Evolutionary conservation across 2,888 invertebrate species (phyloP), one percentile per base, ranked within the genome.

Genomic region (Harmothoe impar): DNA sequence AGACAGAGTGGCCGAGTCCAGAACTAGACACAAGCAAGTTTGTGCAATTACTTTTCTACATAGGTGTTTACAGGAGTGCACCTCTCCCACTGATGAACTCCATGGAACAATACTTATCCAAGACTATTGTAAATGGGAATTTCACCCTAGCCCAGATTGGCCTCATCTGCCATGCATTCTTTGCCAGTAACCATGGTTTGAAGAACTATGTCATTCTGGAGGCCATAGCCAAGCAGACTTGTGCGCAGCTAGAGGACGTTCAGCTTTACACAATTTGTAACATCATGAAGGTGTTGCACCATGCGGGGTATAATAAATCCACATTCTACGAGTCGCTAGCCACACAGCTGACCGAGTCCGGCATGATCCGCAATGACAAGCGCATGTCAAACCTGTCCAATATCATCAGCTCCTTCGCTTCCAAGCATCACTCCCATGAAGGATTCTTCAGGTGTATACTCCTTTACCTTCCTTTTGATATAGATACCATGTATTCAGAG

Each of bases 371-470:
- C 20, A 33, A n/a, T 20, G 43, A 81, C 43, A 81, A 17, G 0
- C 81, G 43, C 35, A 81, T 81, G 43, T 81, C 81, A 20, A 81
- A 33, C 29, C 86, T 86, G 1, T 86, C 86, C 56, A 86, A 86
- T 54, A 86, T 86, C 52, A 33, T 29, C 33, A 25, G 25, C 20
- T 23, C 86, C 31, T 86, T 54, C n/a, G 86, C 86, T n/a, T 52
- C 86, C n/a, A 54, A 17, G 20, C 54, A 54, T 12, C 54, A 86
- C 33, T 56, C 54, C 1, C 86, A 86, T 52, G 17, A 17, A 15
- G 20, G 20, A 29, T 29, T 86, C 54, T 86, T 86, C 20, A 54
- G 43, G 43, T 43, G 43, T 7, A 43, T 43, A 43, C 5, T 43
- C 3, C 43, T n/a, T n/a, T n/a, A n/a, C n/a, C n/a, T n/a, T n/a